Percentiles rank a stretch among this genome's conserved stretches.
phyloP scores from a whole-genome alignment of 2,113 vertebrate genomes.

The Blennius ocellaris region DNA sequence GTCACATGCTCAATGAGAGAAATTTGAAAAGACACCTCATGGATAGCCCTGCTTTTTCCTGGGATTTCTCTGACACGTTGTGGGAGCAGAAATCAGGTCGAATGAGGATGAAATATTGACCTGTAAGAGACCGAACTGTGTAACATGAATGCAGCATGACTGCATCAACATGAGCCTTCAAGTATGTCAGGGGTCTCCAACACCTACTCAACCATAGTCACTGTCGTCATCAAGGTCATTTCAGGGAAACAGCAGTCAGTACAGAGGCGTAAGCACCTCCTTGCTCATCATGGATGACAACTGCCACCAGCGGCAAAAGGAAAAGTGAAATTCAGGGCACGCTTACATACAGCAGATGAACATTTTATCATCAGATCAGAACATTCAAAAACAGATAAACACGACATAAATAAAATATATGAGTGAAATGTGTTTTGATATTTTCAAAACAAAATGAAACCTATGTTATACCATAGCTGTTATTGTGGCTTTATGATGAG shows the following conservation, averaged over 20 bases:
- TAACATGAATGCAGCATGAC: constrained; percentile 27
- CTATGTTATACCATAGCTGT: background rate
- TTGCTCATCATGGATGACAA: constrained; percentile 57
- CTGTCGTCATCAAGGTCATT: constrained; percentile 70
- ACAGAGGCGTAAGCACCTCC: constrained; percentile 44
- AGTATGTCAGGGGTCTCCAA: constrained; percentile 43
- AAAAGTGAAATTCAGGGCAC: constrained; percentile 12
- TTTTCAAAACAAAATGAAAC: too few relatives aligned
- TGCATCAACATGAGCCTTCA: constrained; percentile 33
- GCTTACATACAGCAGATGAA: constrained; percentile 13
- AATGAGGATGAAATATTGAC: constrained; percentile 71
- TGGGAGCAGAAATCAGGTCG: constrained; percentile 19
- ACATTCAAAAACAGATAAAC: constrained; percentile 10
- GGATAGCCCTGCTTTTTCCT: constrained; percentile 1
- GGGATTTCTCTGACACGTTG: constrained; percentile 4
- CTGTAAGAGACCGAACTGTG: constrained; percentile 37
- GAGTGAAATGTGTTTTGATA: too few relatives aligned
- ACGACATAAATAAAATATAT: background rate
- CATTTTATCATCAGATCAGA: constrained; percentile 19
- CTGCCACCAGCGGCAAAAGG: constrained; percentile 49
- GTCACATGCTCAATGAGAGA: constrained; percentile 24
- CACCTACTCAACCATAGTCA: constrained; percentile 54
- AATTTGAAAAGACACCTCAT: constrained; percentile 1
- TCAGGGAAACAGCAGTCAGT: constrained; percentile 26
- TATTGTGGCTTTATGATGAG: constrained; percentile 20